phyloP scores from a whole-genome alignment of 2,113 vertebrate genomes.

The Nycticorax nycticorax region DNA sequence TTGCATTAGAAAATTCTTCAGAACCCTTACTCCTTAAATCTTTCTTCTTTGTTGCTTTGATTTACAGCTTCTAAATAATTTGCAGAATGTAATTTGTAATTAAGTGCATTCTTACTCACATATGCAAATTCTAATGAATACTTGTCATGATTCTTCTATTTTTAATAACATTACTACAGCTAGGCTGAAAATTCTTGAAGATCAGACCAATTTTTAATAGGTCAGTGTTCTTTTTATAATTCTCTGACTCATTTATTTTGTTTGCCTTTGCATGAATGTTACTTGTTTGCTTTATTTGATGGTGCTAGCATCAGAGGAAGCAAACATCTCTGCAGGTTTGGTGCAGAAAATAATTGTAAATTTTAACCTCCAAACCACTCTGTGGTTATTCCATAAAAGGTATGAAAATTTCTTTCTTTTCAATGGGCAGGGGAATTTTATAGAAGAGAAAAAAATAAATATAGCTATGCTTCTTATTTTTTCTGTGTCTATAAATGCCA shows the following conservation, averaged over 20 bases:
- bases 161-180: slow-evolving; percentile 63
- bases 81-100: slow-evolving; percentile 65
- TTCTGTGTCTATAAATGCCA: not conserved
- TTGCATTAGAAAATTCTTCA: slow-evolving; percentile 28
- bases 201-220: slow-evolving; percentile 72
- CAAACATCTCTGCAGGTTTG: not conserved
- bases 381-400: not conserved
- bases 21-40: slow-evolving; percentile 1
- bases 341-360: slow-evolving; percentile 15
- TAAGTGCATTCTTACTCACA: slow-evolving; percentile 68
- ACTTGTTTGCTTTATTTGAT: slow-evolving; percentile 43
- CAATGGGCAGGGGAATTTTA: not conserved
- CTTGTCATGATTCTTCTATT: slow-evolving; percentile 70
- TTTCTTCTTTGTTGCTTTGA: slow-evolving; percentile 60
- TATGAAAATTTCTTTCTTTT: not conserved
- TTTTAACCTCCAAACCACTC: not conserved
- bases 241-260: slow-evolving; percentile 63
- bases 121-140: slow-evolving; percentile 75
- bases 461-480: not conserved
- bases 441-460: not conserved
- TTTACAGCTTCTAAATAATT: slow-evolving; percentile 72
- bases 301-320: slow-evolving; percentile 7
- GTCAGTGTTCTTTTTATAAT: slow-evolving; percentile 66
- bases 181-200: slow-evolving; percentile 65
- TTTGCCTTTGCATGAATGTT: slow-evolving; percentile 46